phyloP scores from a whole-genome alignment of 2,797 vertebrate genomes.

The Crenuchus spilurus region DNA sequence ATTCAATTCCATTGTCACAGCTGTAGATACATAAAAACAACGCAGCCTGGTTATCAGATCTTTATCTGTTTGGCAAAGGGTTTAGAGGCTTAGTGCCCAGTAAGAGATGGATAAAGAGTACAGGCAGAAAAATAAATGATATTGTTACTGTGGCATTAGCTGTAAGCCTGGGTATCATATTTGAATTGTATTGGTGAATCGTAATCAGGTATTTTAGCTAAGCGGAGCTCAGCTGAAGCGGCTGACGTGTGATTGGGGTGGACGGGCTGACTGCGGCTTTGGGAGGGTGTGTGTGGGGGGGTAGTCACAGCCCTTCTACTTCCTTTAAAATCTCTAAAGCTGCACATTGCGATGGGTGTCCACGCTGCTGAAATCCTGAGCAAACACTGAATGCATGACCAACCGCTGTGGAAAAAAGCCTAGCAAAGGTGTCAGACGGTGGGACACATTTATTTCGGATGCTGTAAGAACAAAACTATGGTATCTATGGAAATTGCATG shows the following conservation, averaged over 20 bases:
- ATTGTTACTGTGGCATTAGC: slow-evolving; percentile 96
- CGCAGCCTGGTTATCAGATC: slow-evolving; percentile 76
- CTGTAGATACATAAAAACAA: slow-evolving; percentile 50
- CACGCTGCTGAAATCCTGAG: slow-evolving; percentile 89
- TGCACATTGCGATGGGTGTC: slow-evolving; percentile 94
- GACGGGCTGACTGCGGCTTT: slow-evolving; percentile 72
- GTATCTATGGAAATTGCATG: slow-evolving; percentile 36
- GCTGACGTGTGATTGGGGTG: slow-evolving; percentile 85
- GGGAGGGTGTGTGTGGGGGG: slow-evolving; percentile 24
- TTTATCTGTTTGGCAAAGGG: slow-evolving; percentile 91
- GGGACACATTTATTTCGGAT: slow-evolving; percentile 60
- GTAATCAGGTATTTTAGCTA: slow-evolving; percentile 99
- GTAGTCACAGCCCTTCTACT: slow-evolving; percentile 73
- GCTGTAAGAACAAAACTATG: slow-evolving; percentile 35
- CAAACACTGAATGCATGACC: slow-evolving; percentile 86
- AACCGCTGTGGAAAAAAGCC: slow-evolving; percentile 77
- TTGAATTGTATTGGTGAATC: slow-evolving; percentile 92
- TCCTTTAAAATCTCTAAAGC: slow-evolving; percentile 94
- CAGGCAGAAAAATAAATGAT: slow-evolving; percentile 95
- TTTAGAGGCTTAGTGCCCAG: slow-evolving; percentile 85
- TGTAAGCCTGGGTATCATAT: slow-evolving; percentile 90
- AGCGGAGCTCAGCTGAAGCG: slow-evolving; percentile 83
- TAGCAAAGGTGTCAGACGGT: slow-evolving; percentile 38
- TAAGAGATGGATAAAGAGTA: slow-evolving; percentile 92
- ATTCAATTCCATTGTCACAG: slow-evolving; percentile 38